Conservation (phyloP, 2,888 invertebrate genomes). For the Bimastos eiseni region DNA sequence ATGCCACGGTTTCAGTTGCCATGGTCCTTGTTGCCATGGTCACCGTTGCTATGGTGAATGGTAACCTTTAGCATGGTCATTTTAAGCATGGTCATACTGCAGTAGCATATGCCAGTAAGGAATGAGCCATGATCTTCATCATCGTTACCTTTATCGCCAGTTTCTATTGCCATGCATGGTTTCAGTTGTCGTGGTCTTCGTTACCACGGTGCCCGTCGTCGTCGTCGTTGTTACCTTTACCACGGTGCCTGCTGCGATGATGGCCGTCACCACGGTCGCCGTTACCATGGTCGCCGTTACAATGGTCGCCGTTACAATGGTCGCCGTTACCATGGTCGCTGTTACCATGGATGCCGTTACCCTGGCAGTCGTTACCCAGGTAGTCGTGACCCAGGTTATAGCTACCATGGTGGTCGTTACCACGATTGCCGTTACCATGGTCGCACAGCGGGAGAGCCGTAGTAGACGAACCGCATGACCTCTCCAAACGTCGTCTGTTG, state of each 20-base stretch:
- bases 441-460: slow-evolving; percentile 36
- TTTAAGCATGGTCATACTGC: too few species aligned
- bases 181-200: not conserved
- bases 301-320: not conserved
- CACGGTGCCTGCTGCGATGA: not conserved
- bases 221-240: not conserved
- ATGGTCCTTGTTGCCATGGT: too few species aligned
- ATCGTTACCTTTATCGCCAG: too few species aligned
- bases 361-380: too few species aligned
- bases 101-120: too few species aligned
- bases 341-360: not conserved
- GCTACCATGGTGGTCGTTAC: not conserved
- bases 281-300: not conserved
- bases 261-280: not conserved
- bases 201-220: not conserved
- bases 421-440: not conserved
- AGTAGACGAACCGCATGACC: slow-evolving; percentile 42
- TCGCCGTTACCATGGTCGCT: not conserved
- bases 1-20: too few species aligned
- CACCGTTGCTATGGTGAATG: too few species aligned
- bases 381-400: too few species aligned
- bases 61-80: too few species aligned
- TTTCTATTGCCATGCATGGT: too few species aligned
- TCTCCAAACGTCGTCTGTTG: slow-evolving; percentile 41
- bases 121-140: too few species aligned